Conservation (phyloP, 2,113 vertebrate genomes). For the Charadrius vociferus region DNA sequence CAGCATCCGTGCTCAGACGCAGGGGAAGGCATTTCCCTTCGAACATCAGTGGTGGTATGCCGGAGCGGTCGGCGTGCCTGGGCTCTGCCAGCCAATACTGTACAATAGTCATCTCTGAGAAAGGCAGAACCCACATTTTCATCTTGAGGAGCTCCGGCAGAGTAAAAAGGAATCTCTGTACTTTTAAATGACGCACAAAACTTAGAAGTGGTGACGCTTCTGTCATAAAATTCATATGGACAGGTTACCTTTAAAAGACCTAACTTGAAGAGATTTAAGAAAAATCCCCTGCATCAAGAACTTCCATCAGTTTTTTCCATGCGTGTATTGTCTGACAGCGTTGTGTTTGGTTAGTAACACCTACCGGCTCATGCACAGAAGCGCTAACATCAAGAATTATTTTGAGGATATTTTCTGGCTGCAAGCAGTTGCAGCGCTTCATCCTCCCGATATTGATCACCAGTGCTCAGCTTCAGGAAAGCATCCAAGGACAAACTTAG, state of each 20-base stretch:
- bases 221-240: not conserved
- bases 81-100: not conserved
- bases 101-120: not conserved
- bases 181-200: not conserved
- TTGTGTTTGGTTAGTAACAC: not conserved
- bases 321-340: not conserved
- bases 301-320: not conserved
- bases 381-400: not conserved
- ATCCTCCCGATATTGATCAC: not conserved
- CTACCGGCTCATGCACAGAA: not conserved
- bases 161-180: not conserved
- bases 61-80: not conserved
- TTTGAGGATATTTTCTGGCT: not conserved
- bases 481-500: not conserved
- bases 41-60: not conserved
- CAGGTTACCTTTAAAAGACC: not conserved
- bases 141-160: not conserved
- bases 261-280: not conserved
- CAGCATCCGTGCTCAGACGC: not conserved
- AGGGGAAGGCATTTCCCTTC: not conserved
- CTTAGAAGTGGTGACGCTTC: not conserved
- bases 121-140: not conserved
- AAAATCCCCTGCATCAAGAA: not conserved
- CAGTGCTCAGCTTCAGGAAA: not conserved
- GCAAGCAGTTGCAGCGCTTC: not conserved